A percentile compares a stretch with the other conserved stretches of the same genome.
Evolutionary conservation across 2,888 invertebrate genomes (phyloP).

Genomic region (Furcula furcula): DNA sequence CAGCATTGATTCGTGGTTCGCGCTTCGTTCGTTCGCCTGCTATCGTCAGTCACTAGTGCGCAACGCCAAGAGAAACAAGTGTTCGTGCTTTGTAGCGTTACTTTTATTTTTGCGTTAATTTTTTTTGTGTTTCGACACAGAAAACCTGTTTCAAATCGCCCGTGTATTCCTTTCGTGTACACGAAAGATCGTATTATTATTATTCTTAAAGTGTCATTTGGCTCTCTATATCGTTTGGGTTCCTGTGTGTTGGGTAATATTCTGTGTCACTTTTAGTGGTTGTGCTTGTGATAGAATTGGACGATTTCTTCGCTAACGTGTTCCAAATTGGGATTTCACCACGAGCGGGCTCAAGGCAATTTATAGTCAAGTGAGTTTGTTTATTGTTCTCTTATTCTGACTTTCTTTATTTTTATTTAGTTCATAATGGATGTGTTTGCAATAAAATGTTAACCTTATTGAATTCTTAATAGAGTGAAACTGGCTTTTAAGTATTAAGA

Average conservation of each 20-base stretch:
- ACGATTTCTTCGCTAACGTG: conserved; percentile 76
- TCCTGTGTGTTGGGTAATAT: conserved; percentile 77
- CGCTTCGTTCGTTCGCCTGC: conserved; percentile 45
- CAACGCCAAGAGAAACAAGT: conserved; percentile 74
- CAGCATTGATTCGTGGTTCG: conserved; percentile 77
- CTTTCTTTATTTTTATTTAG: conserved; percentile 21
- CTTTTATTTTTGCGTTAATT: conserved; percentile 70
- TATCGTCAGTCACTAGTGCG: conserved; percentile 78
- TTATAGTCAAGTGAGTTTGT: conserved; percentile 75
- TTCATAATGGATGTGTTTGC: conserved; percentile 6
- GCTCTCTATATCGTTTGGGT: conserved; percentile 62
- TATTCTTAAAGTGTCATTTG: conserved; percentile 46
- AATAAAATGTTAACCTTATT: conserved; percentile 9
- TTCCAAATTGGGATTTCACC: conserved; percentile 78
- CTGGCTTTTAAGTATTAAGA: conserved; percentile 5
- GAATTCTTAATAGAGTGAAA: conserved; percentile 9
- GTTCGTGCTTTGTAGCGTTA: conserved; percentile 48
- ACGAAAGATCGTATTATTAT: conserved; percentile 39
- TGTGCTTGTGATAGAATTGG: conserved; percentile 75
- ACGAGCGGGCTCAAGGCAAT: conserved; percentile 81
- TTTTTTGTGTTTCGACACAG: conserved; percentile 60
- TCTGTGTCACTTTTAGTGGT: conserved; percentile 76
- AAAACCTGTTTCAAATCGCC: conserved; percentile 59
- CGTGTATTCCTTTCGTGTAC: conserved; percentile 44
- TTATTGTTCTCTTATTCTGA: conserved; percentile 10